A percentile compares a stretch with the other conserved stretches of the same genome.
phyloP scores from a whole-genome alignment of 2,797 vertebrate species.

The Salarias fasciatus region DNA sequence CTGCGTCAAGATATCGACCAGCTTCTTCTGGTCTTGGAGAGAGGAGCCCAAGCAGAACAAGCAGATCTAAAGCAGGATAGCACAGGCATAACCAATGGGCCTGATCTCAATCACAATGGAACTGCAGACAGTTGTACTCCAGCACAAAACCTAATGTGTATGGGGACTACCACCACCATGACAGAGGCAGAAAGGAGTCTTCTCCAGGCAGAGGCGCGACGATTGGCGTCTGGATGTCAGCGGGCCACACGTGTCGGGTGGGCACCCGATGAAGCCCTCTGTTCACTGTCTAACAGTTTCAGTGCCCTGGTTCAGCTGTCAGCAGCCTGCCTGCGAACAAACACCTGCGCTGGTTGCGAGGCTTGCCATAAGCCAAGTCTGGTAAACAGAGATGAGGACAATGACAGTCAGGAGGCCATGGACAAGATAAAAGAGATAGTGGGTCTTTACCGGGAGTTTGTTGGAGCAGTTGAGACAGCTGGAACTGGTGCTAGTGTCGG shows the following conservation, averaged over 20 bases:
- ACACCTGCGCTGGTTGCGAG: slow-evolving; percentile 86
- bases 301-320: slow-evolving; percentile 89
- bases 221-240: slow-evolving; percentile 91
- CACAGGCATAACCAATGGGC: slow-evolving; percentile 42
- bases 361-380: slow-evolving; percentile 70
- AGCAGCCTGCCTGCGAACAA: slow-evolving; percentile 88
- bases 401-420: slow-evolving; percentile 79
- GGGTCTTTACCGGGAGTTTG: slow-evolving; percentile 89
- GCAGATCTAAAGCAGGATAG: slow-evolving; percentile 55
- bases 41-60: slow-evolving; percentile 73
- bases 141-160: slow-evolving; percentile 41
- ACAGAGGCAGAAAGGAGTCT: slow-evolving; percentile 86
- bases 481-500: slow-evolving; percentile 63
- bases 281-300: slow-evolving; percentile 88
- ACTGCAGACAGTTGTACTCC: slow-evolving; percentile 35
- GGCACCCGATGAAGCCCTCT: slow-evolving; percentile 88
- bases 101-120: slow-evolving; percentile 74
- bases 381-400: slow-evolving; percentile 42
- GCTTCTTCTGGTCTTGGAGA: slow-evolving; percentile 87
- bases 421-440: slow-evolving; percentile 89
- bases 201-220: slow-evolving; percentile 88
- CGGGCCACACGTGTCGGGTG: slow-evolving; percentile 89
- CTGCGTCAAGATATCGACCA: slow-evolving; percentile 89
- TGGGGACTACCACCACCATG: slow-evolving; percentile 72
- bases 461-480: slow-evolving; percentile 86